phyloP scores from a whole-genome alignment of 2,113 vertebrate genomes.

The Anarrhichthys ocellatus region DNA sequence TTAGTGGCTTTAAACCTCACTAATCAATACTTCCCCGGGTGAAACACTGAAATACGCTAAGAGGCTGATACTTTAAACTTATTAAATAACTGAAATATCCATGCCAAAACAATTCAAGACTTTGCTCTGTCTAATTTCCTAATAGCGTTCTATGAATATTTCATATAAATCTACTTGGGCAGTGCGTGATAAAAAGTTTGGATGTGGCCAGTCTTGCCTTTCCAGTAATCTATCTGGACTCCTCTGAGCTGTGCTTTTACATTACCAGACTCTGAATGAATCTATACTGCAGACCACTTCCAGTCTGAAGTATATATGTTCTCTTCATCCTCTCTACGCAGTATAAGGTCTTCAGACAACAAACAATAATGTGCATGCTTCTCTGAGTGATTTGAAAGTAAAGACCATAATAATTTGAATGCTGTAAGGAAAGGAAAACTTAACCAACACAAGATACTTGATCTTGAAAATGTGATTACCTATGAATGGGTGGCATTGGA shows the following conservation, averaged over 20 bases:
- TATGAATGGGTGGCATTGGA: not conserved
- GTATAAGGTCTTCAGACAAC: not conserved
- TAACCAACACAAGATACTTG: not conserved
- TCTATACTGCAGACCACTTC: slow-evolving; percentile 22
- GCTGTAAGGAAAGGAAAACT: not conserved
- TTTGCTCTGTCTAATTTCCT: slow-evolving; percentile 68
- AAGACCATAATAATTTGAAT: not conserved
- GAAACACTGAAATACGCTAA: slow-evolving; percentile 42
- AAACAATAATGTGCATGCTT: not conserved
- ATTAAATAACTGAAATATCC: slow-evolving; percentile 63
- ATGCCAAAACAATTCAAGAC: slow-evolving; percentile 54
- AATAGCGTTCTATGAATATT: slow-evolving; percentile 72
- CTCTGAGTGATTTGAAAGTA: not conserved
- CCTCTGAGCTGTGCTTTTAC: slow-evolving; percentile 36
- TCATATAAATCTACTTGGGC: slow-evolving; percentile 69
- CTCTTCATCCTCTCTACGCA: not conserved
- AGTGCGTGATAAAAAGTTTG: slow-evolving; percentile 57
- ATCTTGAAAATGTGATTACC: not conserved
- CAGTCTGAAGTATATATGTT: not conserved
- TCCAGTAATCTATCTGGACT: slow-evolving; percentile 57
- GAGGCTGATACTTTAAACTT: slow-evolving; percentile 56
- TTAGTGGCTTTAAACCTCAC: slow-evolving; percentile 48
- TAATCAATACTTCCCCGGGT: slow-evolving; percentile 58
- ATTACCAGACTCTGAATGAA: slow-evolving; percentile 37
- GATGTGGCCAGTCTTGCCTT: slow-evolving; percentile 41